Conservation (phyloP, 2,888 invertebrate genomes). For the Brenthis hecate region DNA sequence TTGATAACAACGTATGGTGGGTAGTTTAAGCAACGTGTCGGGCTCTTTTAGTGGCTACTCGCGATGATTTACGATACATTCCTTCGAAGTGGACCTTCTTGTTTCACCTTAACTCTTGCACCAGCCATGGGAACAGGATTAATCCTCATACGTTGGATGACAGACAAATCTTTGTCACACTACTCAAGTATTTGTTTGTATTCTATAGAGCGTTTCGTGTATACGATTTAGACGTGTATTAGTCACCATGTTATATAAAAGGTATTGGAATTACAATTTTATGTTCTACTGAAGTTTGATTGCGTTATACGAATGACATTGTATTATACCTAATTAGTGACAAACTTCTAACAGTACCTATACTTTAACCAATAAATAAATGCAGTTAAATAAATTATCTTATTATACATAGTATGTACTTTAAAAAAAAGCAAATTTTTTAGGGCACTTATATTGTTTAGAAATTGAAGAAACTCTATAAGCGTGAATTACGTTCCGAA, state of each 20-base stretch:
- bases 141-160: slow-evolving; percentile 63
- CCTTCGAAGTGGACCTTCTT: slow-evolving; percentile 52
- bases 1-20: slow-evolving; percentile 35
- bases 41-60: slow-evolving; percentile 46
- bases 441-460: background rate
- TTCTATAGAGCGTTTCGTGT: slow-evolving; percentile 31
- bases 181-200: slow-evolving; percentile 41
- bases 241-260: slow-evolving; percentile 44
- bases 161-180: slow-evolving; percentile 53
- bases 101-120: slow-evolving; percentile 52
- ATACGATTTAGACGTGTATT: slow-evolving; percentile 45
- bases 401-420: background rate
- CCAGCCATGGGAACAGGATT: slow-evolving; percentile 66
- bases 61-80: slow-evolving; percentile 74
- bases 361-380: background rate
- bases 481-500: slow-evolving; percentile 21
- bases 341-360: background rate
- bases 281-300: slow-evolving; percentile 6
- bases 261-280: slow-evolving; percentile 12
- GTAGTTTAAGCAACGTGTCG: slow-evolving; percentile 35
- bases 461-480: background rate
- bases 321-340: background rate
- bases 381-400: background rate
- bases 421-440: too few species aligned
- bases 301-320: background rate